phyloP scores from a whole-genome alignment of 2,888 invertebrate genomes.

The Aphodius sticticus region DNA sequence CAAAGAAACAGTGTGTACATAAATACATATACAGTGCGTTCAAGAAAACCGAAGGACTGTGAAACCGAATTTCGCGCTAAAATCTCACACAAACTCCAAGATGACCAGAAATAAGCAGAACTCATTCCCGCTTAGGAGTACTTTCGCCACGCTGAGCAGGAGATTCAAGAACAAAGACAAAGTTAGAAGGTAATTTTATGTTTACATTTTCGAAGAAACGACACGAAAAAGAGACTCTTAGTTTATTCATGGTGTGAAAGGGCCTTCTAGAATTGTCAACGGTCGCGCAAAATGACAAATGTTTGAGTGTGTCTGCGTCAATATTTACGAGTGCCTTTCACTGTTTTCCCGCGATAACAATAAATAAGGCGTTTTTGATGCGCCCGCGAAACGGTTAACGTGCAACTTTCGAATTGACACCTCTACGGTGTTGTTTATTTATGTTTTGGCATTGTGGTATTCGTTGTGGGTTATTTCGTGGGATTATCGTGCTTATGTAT shows the following conservation, averaged over 20 bases:
- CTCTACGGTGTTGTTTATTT: background rate
- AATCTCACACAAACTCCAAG: constrained; percentile 20
- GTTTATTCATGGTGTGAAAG: background rate
- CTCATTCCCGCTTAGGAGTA: constrained; percentile 61
- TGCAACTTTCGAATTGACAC: background rate
- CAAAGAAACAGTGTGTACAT: background rate
- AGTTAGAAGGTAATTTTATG: constrained; percentile 61
- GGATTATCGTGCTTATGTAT: background rate
- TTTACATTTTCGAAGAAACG: constrained; percentile 16
- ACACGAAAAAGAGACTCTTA: background rate
- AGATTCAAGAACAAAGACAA: constrained; percentile 63
- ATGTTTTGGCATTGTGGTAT: background rate
- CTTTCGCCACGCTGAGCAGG: constrained; percentile 64
- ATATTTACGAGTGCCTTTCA: background rate
- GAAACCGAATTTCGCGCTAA: background rate
- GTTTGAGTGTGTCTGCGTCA: background rate
- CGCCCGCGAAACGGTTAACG: background rate
- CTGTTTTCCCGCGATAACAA: background rate
- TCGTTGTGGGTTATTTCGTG: background rate
- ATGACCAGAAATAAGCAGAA: constrained; percentile 63
- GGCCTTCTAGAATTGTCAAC: background rate
- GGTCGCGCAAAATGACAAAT: background rate
- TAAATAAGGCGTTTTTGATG: background rate
- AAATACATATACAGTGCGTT: background rate
- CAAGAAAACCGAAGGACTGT: constrained; percentile 5